Conservation (phyloP, 1,140 invertebrate genomes). For the Condylostylus longicornis region DNA sequence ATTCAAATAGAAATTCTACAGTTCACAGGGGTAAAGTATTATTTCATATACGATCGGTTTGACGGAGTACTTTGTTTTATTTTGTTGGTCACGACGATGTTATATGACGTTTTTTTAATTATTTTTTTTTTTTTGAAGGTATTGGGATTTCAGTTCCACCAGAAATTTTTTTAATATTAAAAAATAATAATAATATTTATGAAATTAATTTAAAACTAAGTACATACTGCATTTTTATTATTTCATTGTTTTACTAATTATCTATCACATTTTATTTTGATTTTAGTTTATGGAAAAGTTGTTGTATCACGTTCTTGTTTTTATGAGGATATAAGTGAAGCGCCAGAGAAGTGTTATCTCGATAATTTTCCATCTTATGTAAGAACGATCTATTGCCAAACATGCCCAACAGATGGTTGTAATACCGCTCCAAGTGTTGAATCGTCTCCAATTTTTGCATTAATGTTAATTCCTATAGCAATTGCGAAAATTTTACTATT, state of each 20-base stretch:
- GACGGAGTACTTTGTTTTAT: too few species aligned
- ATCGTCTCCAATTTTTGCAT: slow-evolving; percentile 9
- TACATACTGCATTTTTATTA: not conserved
- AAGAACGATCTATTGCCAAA: slow-evolving; percentile 29
- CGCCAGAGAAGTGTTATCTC: slow-evolving; percentile 26
- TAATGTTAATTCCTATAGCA: slow-evolving; percentile 5
- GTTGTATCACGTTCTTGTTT: slow-evolving; percentile 30
- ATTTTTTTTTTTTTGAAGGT: too few species aligned
- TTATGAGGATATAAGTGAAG: slow-evolving; percentile 28
- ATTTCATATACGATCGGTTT: too few species aligned
- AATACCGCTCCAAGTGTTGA: slow-evolving; percentile 16
- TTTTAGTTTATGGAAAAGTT: slow-evolving; percentile 27
- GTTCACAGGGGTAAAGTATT: too few species aligned
- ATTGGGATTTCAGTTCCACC: too few species aligned
- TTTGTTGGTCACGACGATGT: too few species aligned
- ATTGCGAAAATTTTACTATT: slow-evolving; percentile 4
- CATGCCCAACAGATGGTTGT: slow-evolving; percentile 29
- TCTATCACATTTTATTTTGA: too few species aligned
- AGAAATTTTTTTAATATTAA: too few species aligned
- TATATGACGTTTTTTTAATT: too few species aligned
- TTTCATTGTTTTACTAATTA: slow-evolving; percentile 8
- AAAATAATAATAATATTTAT: too few species aligned
- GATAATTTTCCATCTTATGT: slow-evolving; percentile 30
- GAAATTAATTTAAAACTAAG: too few species aligned
- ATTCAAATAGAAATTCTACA: too few species aligned